Conservation (phyloP, 2,888 invertebrate genomes). For the Plebejus argus region DNA sequence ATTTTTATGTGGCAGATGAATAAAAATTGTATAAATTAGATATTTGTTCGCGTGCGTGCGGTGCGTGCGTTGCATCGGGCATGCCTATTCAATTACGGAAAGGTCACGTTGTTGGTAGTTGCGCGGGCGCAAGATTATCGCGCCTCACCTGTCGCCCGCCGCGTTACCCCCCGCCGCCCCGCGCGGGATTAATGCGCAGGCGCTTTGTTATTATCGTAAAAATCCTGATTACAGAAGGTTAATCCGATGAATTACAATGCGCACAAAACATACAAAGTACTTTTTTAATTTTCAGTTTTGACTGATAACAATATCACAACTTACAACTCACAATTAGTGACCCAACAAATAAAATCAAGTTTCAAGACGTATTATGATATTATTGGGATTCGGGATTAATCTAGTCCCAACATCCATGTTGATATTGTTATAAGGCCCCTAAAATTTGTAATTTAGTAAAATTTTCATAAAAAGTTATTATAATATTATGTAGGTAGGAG, state of each 20-base stretch:
- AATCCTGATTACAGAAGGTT: slow-evolving; percentile 13
- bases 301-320: too few relatives aligned
- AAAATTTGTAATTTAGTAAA: too few relatives aligned
- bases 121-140: slow-evolving; percentile 72
- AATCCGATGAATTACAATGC: not conserved
- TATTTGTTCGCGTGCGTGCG: slow-evolving; percentile 64
- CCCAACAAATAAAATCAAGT: too few relatives aligned
- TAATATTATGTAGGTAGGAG: too few relatives aligned
- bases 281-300: too few relatives aligned
- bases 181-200: not conserved
- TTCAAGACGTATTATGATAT: too few relatives aligned
- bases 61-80: slow-evolving; percentile 66
- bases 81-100: slow-evolving; percentile 77
- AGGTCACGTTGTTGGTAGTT: slow-evolving; percentile 68
- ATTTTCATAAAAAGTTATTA: too few relatives aligned
- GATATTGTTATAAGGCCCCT: too few relatives aligned
- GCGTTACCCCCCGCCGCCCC: not conserved
- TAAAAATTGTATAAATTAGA: slow-evolving; percentile 39
- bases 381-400: too few relatives aligned
- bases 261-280: not conserved
- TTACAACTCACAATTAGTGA: too few relatives aligned
- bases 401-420: too few relatives aligned
- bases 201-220: slow-evolving; percentile 34
- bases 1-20: slow-evolving; percentile 42
- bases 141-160: slow-evolving; percentile 64